A percentile compares a stretch with the other conserved stretches of the same genome.
Evolutionary conservation across 2,888 invertebrate species (phyloP).

Genomic region (Disparrhopalites patrizii): DNA sequence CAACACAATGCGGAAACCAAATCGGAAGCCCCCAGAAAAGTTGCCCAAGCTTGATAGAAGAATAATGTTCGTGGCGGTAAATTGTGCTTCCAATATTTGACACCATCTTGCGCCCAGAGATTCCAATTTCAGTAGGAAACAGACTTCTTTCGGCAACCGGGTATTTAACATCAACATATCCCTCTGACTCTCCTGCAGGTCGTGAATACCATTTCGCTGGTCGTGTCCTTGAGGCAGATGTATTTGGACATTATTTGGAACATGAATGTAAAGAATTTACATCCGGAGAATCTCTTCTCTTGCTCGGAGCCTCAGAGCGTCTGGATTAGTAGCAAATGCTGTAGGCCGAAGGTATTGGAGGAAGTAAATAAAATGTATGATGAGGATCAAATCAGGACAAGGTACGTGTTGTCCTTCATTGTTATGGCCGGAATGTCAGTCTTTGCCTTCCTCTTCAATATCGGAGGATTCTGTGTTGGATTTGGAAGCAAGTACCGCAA

Average conservation of each 20-base stretch:
- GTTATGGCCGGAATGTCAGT: conserved; percentile 8
- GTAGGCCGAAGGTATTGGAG: neutral
- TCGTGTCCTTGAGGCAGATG: conserved; percentile 6
- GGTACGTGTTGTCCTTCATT: neutral
- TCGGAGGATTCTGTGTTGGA: conserved; percentile 8
- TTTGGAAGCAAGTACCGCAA: conserved; percentile 3
- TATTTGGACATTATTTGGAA: neutral
- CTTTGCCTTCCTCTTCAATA: neutral
- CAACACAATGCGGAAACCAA: too few relatives aligned
- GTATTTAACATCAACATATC: too few relatives aligned
- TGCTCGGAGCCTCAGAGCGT: neutral
- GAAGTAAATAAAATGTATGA: neutral
- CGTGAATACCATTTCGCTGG: neutral
- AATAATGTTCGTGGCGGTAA: conserved; percentile 8
- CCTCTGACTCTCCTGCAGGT: neutral
- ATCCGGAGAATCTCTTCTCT: conserved; percentile 1
- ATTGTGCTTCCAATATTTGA: neutral
- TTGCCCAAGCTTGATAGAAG: neutral
- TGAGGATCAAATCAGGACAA: neutral
- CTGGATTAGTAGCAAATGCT: neutral
- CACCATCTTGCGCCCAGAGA: neutral
- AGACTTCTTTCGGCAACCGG: too few relatives aligned
- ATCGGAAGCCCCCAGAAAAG: too few relatives aligned
- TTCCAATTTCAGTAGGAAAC: neutral
- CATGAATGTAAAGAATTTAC: neutral